Base-by-base conservation (phyloP, 2,797 vertebrate genomes). In the Pseudochirops cupreus region DNA sequence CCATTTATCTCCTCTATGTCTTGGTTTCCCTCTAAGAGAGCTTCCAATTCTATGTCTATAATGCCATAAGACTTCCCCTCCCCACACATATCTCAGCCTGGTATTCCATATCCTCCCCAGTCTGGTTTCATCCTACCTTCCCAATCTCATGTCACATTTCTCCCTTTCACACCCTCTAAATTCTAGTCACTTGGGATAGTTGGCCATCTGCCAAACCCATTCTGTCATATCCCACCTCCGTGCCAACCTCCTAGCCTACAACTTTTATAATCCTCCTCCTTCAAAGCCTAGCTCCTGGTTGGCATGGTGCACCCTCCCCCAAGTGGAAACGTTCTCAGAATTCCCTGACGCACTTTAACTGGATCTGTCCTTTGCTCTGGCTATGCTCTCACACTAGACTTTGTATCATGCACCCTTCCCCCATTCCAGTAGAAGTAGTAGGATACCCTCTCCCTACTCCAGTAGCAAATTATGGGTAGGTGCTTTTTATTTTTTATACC, bases 101-200 rank as follows among this genome's bases (percentile, higher is more conserved):
- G 6, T 26, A 39, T 9, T 9, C 0, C 0, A 5, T 3, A 28
- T 3, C 39, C 87, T 52, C 5, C 56, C 55, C 12, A 74, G 10
- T 18, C 33, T 39, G 5, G 33, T 33, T 39, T 74, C 62, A 74
- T 74, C 33, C 62, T 67, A 3, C 39, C 91, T 92, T 55, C 74
- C 59, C 57, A 29, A 55, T 12, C 31, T 87, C 0, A 3, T 74
- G 33, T 74, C 5, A 12, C 12, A 2, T 0, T 6, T 28, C 7
- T 90, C 29, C 1, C 33, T 2, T 54, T 9, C 6, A 14, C 55
- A 21, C 56, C 2, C 56, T 5, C 3, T 0, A 2, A 16, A 11
- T 52, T 29, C 56, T 24, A 3, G 28, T 1, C 4, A 0, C 6
- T 55, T 87, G 46, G 14, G 91, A 53, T 29, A 74, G 62, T 18